Evolutionary conservation across 2,888 invertebrate genomes (phyloP).

Genomic region (Coecobrya sp.): DNA sequence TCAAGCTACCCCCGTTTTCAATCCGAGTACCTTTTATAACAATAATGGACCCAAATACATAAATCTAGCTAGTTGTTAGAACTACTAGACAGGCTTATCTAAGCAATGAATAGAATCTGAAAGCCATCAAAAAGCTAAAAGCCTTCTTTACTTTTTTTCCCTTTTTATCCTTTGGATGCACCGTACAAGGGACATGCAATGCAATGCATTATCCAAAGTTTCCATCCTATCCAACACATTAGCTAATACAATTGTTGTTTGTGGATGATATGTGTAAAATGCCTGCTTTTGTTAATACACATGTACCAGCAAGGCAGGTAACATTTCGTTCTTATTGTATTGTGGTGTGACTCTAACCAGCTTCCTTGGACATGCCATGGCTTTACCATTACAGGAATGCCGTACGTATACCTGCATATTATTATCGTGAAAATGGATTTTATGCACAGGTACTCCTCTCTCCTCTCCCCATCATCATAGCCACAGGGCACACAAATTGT

Average conservation of each 20-base stretch:
- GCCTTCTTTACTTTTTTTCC: not conserved
- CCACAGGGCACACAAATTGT: slow-evolving; percentile 56
- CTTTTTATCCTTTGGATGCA: not conserved
- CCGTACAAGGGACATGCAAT: not conserved
- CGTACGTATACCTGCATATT: not conserved
- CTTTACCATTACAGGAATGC: slow-evolving; percentile 7
- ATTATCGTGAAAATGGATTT: slow-evolving; percentile 24
- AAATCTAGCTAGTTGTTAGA: slow-evolving; percentile 26
- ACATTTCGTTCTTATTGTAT: not conserved
- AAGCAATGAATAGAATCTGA: slow-evolving; percentile 30
- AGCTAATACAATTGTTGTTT: not conserved
- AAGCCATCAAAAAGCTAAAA: slow-evolving; percentile 40
- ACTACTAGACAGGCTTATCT: slow-evolving; percentile 8
- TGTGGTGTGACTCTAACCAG: not conserved
- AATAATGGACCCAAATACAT: slow-evolving; percentile 14
- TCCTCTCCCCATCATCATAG: slow-evolving; percentile 51
- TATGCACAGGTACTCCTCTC: slow-evolving; percentile 65
- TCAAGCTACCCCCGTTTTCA: slow-evolving; percentile 7
- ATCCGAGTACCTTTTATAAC: slow-evolving; percentile 7
- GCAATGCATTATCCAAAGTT: not conserved
- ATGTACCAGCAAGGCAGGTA: not conserved
- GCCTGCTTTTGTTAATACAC: not conserved
- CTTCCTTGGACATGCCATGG: not conserved
- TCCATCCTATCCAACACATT: not conserved
- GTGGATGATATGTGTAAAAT: not conserved